Evolutionary conservation across 2,113 vertebrate genomes (phyloP).

Genomic region (Mesoclemmys tuberculata): DNA sequence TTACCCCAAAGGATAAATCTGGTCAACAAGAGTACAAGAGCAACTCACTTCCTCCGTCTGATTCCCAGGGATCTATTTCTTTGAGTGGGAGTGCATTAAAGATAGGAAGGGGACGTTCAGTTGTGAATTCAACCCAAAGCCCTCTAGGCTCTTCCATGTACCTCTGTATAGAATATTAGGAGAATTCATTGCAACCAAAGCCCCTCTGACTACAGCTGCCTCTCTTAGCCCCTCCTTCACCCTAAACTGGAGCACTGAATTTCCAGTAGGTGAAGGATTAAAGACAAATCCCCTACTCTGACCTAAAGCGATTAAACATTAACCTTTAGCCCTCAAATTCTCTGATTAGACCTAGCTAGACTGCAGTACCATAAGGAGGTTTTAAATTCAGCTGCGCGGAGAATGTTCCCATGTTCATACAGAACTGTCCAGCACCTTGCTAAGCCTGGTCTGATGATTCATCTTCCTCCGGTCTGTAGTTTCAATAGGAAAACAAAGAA

Average conservation of each 20-base stretch:
- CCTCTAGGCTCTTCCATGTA: neutral
- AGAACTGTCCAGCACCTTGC: neutral
- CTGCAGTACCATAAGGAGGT: neutral
- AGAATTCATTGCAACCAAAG: neutral
- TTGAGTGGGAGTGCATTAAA: neutral
- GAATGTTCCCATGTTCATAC: neutral
- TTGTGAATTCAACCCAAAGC: neutral
- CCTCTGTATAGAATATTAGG: neutral
- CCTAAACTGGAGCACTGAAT: neutral
- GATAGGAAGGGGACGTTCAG: neutral
- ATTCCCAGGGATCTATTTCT: neutral
- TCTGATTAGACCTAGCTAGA: accelerated
- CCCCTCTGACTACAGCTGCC: accelerated
- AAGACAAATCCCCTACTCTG: neutral
- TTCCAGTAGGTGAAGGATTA: neutral
- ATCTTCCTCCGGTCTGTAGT: neutral
- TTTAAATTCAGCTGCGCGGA: neutral
- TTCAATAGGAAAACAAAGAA: neutral
- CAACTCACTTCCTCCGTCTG: neutral
- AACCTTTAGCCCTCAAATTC: neutral
- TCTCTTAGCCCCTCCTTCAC: neutral
- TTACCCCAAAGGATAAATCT: neutral
- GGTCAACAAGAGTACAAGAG: accelerated
- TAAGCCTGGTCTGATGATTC: accelerated
- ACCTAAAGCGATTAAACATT: neutral